phyloP scores from a whole-genome alignment of 2,113 vertebrate species.

The Gasterosteus aculeatus region DNA sequence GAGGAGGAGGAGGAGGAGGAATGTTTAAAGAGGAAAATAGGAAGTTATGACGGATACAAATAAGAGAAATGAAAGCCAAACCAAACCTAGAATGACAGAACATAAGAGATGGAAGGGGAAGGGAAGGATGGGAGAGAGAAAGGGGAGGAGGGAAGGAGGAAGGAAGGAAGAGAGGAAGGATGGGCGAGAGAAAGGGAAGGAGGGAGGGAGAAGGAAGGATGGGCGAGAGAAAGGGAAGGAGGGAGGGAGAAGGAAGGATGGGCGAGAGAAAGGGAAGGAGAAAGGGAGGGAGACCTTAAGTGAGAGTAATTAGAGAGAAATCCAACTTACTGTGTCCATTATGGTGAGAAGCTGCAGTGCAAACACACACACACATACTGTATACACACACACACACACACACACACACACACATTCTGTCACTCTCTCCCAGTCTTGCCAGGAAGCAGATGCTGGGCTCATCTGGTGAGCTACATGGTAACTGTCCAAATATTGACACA shows the following conservation, averaged over 20 bases:
- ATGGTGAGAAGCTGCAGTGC: conserved; percentile 16
- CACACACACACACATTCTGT: conserved; percentile 10
- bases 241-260: too few relatives aligned
- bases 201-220: background rate
- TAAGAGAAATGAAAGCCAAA: background rate
- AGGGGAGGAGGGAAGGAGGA: too few relatives aligned
- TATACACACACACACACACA: background rate
- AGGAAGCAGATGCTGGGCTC: conserved; percentile 60
- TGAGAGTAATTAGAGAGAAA: conserved; percentile 8
- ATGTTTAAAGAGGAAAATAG: background rate
- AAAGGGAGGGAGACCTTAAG: background rate
- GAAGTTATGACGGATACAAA: background rate
- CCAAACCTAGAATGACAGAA: background rate
- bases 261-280: too few relatives aligned
- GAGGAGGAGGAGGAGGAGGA: conserved; percentile 1
- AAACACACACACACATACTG: conserved; percentile 5
- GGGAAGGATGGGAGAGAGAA: background rate
- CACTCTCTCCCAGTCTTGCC: conserved; percentile 39
- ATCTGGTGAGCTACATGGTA: conserved; percentile 57
- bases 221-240: background rate
- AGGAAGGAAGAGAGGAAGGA: too few relatives aligned
- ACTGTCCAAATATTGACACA: conserved; percentile 59
- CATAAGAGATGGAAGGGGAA: background rate
- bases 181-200: too few relatives aligned
- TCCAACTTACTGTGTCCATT: background rate